These are phyloP conservation scores for Galemys pyrenaicus DNA, from an alignment of 2,113 vertebrate genomes.

Conservation along the genomic window DNA sequence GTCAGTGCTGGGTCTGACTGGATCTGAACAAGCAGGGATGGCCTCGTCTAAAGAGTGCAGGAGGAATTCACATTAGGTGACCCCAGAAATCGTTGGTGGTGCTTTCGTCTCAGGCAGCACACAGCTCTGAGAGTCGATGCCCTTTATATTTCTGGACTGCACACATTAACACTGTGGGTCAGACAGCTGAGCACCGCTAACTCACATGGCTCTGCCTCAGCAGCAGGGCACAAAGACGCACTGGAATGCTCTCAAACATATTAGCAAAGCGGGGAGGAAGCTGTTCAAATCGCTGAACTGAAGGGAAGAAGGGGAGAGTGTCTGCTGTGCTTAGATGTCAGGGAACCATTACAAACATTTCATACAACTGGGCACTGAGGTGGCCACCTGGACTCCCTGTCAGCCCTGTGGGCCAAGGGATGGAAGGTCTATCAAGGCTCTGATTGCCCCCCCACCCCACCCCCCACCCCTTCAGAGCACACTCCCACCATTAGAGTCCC, in stretches of 20 bases:
- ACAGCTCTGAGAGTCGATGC: rapidly evolving
- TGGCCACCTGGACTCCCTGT: not conserved
- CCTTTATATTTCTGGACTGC: not conserved
- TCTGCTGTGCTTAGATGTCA: not conserved
- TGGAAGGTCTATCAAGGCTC: not conserved
- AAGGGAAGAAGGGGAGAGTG: not conserved
- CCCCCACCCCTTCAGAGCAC: no score
- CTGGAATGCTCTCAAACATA: not conserved
- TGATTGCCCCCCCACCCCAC: no score
- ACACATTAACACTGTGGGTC: not conserved
- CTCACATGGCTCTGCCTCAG: not conserved
- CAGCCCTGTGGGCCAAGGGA: not conserved
- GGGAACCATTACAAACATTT: not conserved
- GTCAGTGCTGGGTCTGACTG: rapidly evolving
- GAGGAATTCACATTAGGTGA: not conserved
- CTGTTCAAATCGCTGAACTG: not conserved
- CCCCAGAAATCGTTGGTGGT: rapidly evolving
- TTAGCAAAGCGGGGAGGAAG: not conserved
- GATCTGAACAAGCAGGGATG: not conserved
- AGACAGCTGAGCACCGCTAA: not conserved
- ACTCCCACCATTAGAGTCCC: no score
- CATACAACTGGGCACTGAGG: not conserved
- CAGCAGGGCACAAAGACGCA: not conserved
- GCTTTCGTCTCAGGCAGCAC: not conserved
- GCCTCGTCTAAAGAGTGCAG: not conserved